Base-by-base conservation (phyloP, 2,797 vertebrate genomes). In the Passerculus sandwichensis region DNA sequence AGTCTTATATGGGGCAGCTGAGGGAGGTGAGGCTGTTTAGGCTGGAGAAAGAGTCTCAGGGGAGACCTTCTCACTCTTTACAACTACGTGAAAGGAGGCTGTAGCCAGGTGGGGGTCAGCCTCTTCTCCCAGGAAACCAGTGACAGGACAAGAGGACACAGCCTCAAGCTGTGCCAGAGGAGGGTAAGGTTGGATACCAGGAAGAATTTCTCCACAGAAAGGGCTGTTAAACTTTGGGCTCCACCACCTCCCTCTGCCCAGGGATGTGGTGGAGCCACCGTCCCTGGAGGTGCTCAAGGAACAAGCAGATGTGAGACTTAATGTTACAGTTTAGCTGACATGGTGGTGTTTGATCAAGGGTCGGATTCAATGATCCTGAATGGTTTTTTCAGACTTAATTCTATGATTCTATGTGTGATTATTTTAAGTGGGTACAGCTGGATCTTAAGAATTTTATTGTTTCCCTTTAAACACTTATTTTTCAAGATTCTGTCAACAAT, bases 71-170 rank as follows among this genome's bases (percentile, higher is more conserved):
- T 66, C 8, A 2, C 34, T 67, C 34, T 34, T 10, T 16, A 34
- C 11, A 40, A 4, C 10, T 22, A 0, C 30, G 4, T 16, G 25
- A 54, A 42, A 47, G 30, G 16, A 22, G 13, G 10, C 0, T 48
- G 18, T 9, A 48, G 21, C 26, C 15, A 27, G 7, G 7, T 61
- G 21, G 7, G 30, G 4, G 4, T 20, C 3, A 3, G 6, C 8
- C 3, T 22, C 47, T 67, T 54, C 20, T 32, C 21, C 15, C 77
- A 54, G 26, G 30, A 21, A n/a, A 3, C 13, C 21, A 38, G 38
- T 1, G 8, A 51, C 8, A 26, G 60, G 23, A 45, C 19, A 69
- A 54, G 48, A 54, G 12, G 21, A 42, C 26, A 32, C 1, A 67
- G 40, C 17, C 5, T 32, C 34, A 34, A 15, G 25, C 2, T 54